A percentile compares a stretch with the other conserved stretches of the same genome.
Conservation (phyloP, 1,140 invertebrate species). For the Rhysida immarginata region DNA sequence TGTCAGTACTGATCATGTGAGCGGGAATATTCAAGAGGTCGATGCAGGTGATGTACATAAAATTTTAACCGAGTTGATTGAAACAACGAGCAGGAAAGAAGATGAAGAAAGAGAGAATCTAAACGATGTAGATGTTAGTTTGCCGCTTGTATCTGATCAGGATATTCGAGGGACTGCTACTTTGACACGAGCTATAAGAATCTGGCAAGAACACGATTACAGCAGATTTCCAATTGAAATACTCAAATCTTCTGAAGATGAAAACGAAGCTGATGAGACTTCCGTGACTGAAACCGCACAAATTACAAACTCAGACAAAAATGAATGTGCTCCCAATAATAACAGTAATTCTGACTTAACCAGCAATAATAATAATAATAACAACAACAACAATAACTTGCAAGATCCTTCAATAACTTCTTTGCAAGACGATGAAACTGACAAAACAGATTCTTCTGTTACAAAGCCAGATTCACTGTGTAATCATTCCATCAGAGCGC, state of each 20-base stretch:
- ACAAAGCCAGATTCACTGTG: no score
- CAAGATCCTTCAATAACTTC: no score
- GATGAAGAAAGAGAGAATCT: no score
- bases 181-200: background rate
- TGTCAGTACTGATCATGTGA: no score
- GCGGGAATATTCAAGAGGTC: no score
- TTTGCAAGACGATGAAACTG: background rate
- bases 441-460: background rate
- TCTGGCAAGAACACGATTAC: conserved; percentile 7
- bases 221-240: conserved; percentile 6
- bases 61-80: no score
- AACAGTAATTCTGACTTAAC: background rate
- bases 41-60: no score
- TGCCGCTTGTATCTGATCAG: no score
- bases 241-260: background rate
- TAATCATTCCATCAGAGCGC: no score
- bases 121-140: no score
- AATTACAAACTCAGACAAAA: background rate
- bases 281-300: background rate
- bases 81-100: no score
- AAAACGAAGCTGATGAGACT: background rate
- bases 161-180: background rate
- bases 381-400: no score
- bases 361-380: background rate
- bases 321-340: background rate